These are phyloP conservation scores for Cephus spinipes DNA, from an alignment of 2,888 invertebrate species.

Conservation along the genomic window DNA sequence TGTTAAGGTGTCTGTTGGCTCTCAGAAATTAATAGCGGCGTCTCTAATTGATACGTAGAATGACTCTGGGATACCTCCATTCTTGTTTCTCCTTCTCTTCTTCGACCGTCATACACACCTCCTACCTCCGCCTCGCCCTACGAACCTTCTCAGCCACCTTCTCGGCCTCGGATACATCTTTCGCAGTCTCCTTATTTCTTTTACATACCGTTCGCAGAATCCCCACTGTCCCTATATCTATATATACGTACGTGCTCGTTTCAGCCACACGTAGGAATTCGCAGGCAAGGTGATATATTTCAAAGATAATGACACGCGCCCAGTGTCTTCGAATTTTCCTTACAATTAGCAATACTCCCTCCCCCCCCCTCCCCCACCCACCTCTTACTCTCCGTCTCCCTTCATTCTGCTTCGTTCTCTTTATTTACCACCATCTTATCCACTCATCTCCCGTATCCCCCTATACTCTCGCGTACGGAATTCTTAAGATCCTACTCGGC, in stretches of 20 bases:
- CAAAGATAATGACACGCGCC: slow-evolving; percentile 43
- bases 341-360: background rate
- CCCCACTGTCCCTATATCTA: too few species aligned
- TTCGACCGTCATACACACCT: slow-evolving; percentile 8
- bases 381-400: slow-evolving; percentile 9
- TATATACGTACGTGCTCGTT: too few species aligned
- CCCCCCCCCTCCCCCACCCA: too few species aligned
- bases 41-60: slow-evolving; percentile 60
- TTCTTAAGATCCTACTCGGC: background rate
- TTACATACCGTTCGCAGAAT: too few species aligned
- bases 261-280: slow-evolving; percentile 32
- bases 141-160: slow-evolving; percentile 25
- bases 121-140: slow-evolving; percentile 17
- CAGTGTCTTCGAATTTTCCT: slow-evolving; percentile 1
- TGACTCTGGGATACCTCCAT: slow-evolving; percentile 39
- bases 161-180: slow-evolving; percentile 24
- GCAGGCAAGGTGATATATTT: slow-evolving; percentile 39
- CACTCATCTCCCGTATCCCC: background rate
- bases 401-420: slow-evolving; percentile 4
- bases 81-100: slow-evolving; percentile 19
- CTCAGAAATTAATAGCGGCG: slow-evolving; percentile 55
- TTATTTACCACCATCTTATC: background rate
- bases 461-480: too few species aligned
- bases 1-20: slow-evolving; percentile 53
- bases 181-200: slow-evolving; percentile 26